A percentile compares a stretch with the other conserved stretches of the same genome.
These are phyloP conservation scores for Entomobrya proxima DNA, from an alignment of 2,888 invertebrate species.

Conservation along the genomic window DNA sequence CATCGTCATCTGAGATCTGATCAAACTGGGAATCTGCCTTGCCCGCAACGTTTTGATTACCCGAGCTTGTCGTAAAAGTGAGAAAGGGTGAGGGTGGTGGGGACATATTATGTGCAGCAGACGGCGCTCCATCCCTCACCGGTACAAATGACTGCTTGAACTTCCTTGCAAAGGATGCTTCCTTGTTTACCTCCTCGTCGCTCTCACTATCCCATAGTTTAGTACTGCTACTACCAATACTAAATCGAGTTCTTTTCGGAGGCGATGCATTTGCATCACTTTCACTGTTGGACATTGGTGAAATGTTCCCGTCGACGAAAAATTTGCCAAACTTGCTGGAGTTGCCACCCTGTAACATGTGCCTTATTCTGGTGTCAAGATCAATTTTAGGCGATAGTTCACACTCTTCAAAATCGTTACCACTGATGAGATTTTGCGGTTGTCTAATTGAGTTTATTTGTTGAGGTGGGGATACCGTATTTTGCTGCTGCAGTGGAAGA, in stretches of 20 bases:
- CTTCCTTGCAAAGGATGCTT: conserved; percentile 73
- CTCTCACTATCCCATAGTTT: conserved; percentile 73
- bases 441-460: neutral
- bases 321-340: conserved; percentile 58
- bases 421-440: neutral
- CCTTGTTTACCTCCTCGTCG: conserved; percentile 75
- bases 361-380: conserved; percentile 87
- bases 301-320: conserved; percentile 68
- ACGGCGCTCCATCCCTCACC: conserved; percentile 49
- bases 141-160: conserved; percentile 73
- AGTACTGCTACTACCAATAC: conserved; percentile 63
- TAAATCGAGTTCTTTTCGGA: conserved; percentile 60
- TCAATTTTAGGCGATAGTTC: conserved; percentile 76
- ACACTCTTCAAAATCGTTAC: conserved; percentile 33
- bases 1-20: conserved; percentile 74
- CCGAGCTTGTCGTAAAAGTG: conserved; percentile 76
- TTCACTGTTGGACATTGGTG: conserved; percentile 70
- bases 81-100: conserved; percentile 88
- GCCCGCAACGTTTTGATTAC: conserved; percentile 37
- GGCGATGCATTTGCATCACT: conserved; percentile 68
- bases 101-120: too few relatives aligned
- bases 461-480: neutral
- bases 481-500: conserved; percentile 14
- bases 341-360: conserved; percentile 86
- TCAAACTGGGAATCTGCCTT: conserved; percentile 72